Evolutionary conservation across 2,888 invertebrate genomes (phyloP), one percentile per base, ranked within the genome.

Genomic region (Epirrhoe alternata): DNA sequence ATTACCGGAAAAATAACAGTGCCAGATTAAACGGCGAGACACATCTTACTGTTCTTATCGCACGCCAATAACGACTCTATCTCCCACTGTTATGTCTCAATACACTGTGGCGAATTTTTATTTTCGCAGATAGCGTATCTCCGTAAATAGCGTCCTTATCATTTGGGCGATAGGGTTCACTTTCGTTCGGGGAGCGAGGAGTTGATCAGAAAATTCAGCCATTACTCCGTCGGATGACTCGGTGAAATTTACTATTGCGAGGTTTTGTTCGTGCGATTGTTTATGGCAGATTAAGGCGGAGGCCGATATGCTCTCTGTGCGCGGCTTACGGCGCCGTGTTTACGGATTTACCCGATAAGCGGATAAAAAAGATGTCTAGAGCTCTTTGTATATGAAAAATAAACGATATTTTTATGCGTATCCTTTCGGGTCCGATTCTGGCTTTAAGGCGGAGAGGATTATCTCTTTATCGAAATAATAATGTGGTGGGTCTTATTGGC

Each of bases 1-100:
- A 88, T 87, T 76, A 79, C 88, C 87, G 88, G 88, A 87, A 89
- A 88, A 88, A 88, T 88, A 88, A 89, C 86, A 85, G 82, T 70
- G 68, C 79, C 80, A 81, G 85, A 88, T 86, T 88, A 87, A 88
- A 86, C 81, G 84, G 75, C 75, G 72, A 77, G 75, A 77, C 80
- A 77, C 77, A 77, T 75, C 80, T 77, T 68, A 69, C 68, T 68
- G 51, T n/a, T 52, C 6, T 38, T 7, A 47, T 14, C 30, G 33
- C 76, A 67, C 52, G 58, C 73, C 16, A 69, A 70, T 68, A 56
- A 16, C 68, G 16, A 38, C 71, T 66, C 61, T 81, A 75, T 71
- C 47, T 2, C 61, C 3, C 10, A 3, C 30, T 4, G 7, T 49
- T 75, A 79, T 17, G 71, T 64, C 55, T 70, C 56, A 69, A 67